phyloP scores from a whole-genome alignment of 1,140 invertebrate species.

The Babylonia areolata region DNA sequence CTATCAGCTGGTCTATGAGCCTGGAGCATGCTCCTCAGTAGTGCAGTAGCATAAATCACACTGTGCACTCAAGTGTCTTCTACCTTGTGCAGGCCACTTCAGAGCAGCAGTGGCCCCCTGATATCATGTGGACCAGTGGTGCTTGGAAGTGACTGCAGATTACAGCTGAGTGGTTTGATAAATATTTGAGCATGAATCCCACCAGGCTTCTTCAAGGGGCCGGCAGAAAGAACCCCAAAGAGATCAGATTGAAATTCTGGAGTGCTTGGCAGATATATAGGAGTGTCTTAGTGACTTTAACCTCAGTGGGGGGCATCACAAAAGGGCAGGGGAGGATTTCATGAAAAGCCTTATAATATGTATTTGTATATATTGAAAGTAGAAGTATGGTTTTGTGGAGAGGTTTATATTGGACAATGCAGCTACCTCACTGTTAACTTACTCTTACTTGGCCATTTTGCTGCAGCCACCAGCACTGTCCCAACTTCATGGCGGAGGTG shows the following conservation, averaged over 20 bases:
- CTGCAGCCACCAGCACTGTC: constrained; percentile 15
- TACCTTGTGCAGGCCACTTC: not conserved
- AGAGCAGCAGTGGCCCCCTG: not conserved
- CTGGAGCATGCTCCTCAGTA: too few species aligned
- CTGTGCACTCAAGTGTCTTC: not conserved
- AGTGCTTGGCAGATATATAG: not conserved
- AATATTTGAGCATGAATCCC: not conserved
- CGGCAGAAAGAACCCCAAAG: not conserved
- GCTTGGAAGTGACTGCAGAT: not conserved
- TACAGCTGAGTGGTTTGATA: not conserved
- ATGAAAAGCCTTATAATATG: too few species aligned
- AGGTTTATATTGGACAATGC: not conserved
- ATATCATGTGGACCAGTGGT: not conserved
- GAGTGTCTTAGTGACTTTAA: not conserved
- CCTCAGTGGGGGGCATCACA: too few species aligned
- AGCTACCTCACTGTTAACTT: not conserved
- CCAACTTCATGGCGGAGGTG: constrained; percentile 24
- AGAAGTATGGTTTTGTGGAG: not conserved
- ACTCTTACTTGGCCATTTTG: not conserved
- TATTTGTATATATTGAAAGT: too few species aligned
- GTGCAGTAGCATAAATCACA: too few species aligned
- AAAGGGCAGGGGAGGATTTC: too few species aligned
- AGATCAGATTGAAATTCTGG: not conserved
- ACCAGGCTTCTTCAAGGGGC: not conserved
- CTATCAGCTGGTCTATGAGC: too few species aligned